These are phyloP conservation scores for Pseudotriccus pelzelni DNA, from an alignment of 2,797 vertebrate species.

Conservation along the genomic window DNA sequence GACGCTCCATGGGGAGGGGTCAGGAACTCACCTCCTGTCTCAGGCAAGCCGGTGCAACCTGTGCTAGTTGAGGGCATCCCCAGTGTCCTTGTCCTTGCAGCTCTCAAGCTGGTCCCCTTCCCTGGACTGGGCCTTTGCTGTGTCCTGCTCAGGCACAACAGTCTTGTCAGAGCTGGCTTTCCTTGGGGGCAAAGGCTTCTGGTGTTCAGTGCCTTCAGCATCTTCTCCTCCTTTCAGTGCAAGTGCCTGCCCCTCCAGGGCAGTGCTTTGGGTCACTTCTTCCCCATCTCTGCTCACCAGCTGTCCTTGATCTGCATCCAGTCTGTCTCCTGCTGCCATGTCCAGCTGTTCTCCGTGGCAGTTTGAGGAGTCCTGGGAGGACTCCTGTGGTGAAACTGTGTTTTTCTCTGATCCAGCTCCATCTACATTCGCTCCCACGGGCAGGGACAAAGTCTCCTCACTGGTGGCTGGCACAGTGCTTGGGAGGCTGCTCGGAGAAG, in stretches of 20 bases:
- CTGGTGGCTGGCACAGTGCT: neutral
- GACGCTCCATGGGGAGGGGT: neutral
- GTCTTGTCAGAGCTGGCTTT: neutral
- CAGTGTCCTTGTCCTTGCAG: slow-evolving; percentile 11
- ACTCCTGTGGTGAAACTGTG: neutral
- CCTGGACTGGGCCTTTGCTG: neutral
- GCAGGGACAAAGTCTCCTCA: neutral
- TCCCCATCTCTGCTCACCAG: neutral
- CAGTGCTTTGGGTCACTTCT: neutral
- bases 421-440: rapidly evolving
- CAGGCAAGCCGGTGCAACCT: neutral
- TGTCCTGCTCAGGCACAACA: slow-evolving; percentile 16
- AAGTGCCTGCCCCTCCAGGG: neutral
- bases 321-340: neutral
- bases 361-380: neutral
- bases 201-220: neutral
- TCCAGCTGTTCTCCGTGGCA: neutral
- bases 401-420: slow-evolving; percentile 2
- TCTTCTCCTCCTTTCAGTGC: slow-evolving; percentile 8
- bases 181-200: neutral
- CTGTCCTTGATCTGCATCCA: slow-evolving; percentile 23
- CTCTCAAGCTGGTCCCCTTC: slow-evolving; percentile 19
- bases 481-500: neutral
- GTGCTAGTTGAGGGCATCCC: slow-evolving; percentile 18
- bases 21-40: slow-evolving; percentile 46